Evolutionary conservation across 2,888 invertebrate species (phyloP), one percentile per base, ranked within the genome.

Genomic region (Lithophane ornitopus): DNA sequence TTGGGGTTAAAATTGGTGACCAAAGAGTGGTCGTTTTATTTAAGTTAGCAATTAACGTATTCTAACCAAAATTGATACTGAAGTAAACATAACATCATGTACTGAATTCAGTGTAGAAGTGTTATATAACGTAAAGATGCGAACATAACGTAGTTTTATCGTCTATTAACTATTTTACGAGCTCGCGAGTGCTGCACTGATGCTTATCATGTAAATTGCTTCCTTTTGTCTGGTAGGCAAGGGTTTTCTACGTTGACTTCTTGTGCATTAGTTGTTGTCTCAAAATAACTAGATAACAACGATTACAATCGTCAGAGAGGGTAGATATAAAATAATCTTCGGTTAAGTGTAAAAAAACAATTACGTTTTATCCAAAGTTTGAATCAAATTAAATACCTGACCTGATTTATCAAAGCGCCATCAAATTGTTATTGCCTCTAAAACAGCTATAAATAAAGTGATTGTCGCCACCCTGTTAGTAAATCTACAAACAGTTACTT

Each of bases 91-190:
- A 7, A 6, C 34, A 54, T 56, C 14, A 26, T 26, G 16, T 26
- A 26, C 34, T 14, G 41, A 41, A 28, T 28, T 62, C 28, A 39
- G 12, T 41, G 1, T 12, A 44, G 26, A 41, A 58, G 41, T 52
- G n/a, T 16, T 41, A 19, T 34, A 44, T 26, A 56, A 46, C 22
- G 19, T 52, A 28, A 52, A 66, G 46, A 28, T 52, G 39, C 26
- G 22, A 28, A 39, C 56, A 44, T 58, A 61, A 34, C 56, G 72
- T 65, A 68, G 65, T 76, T 76, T 80, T 76, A 85, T 74, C 39
- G 77, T 56, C 74, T 74, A 74, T 72, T 76, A 76, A 78, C 67
- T 66, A 69, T 71, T 73, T 82, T 74, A 80, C 65, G 75, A 74
- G 67, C 41, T 70, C 68, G 66, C 66, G 56, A 71, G 68, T 54